phyloP scores from a whole-genome alignment of 2,797 vertebrate genomes.

The Pyrocephalus nanus region DNA sequence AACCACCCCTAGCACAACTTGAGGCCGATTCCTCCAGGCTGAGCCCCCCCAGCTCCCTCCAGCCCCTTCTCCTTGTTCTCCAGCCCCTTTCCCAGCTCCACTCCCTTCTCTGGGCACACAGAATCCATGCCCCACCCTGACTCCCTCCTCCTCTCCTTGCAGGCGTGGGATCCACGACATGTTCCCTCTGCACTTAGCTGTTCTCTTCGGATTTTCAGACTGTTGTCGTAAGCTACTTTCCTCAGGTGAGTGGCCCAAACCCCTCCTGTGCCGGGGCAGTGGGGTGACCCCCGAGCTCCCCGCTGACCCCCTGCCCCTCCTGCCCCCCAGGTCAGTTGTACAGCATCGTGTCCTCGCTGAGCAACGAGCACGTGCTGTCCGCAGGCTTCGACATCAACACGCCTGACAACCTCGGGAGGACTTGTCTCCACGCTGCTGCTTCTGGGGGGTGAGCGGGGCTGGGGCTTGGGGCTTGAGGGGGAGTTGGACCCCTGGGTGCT shows the following conservation, averaged over 20 bases:
- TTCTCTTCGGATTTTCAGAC: slow-evolving; percentile 97
- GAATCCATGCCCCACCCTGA: not conserved
- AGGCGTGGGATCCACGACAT: slow-evolving; percentile 95
- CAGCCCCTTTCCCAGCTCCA: not conserved
- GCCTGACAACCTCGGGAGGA: slow-evolving; percentile 95
- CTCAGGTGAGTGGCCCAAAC: slow-evolving; percentile 81
- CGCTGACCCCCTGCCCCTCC: not conserved
- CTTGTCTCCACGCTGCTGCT: slow-evolving; percentile 98
- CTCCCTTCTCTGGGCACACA: not conserved
- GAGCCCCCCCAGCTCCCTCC: not conserved
- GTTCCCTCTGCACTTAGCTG: slow-evolving; percentile 97
- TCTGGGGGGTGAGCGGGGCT: slow-evolving; percentile 87
- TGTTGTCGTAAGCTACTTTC: slow-evolving; percentile 99
- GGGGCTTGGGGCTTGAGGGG: not conserved
- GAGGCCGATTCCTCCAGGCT: not conserved
- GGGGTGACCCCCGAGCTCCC: not conserved
- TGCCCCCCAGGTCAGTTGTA: slow-evolving; percentile 92
- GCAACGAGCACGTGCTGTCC: slow-evolving; percentile 95
- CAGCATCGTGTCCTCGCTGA: slow-evolving; percentile 98
- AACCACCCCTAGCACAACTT: not conserved
- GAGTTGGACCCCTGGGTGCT: not conserved
- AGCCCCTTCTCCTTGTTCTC: not conserved
- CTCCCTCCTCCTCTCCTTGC: not conserved
- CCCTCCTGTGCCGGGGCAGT: not conserved
- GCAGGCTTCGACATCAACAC: slow-evolving; percentile 98